Evolutionary conservation across 2,888 invertebrate species (phyloP), one percentile per base, ranked within the genome.

Genomic region (Macropis europaea): DNA sequence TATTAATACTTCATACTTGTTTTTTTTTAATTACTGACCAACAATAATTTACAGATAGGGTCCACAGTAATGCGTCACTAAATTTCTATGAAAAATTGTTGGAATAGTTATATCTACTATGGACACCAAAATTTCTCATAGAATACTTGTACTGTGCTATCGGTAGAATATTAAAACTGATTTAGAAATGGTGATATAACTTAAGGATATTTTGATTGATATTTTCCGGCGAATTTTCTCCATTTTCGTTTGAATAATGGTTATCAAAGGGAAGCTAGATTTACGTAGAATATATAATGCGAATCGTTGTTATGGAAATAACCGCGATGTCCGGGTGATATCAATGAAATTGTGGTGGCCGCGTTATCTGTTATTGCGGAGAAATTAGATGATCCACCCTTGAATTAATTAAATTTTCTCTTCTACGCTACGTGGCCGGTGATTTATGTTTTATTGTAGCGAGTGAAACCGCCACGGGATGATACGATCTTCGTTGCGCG

Each of bases 401-500:
- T 28, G 43, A 50, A 50, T 59, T 66, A 66, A 66, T 66, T 64
- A 59, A 66, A 66, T 66, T 59, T 36, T 28, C 52, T 36, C 15
- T 15, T 24, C 48, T 13, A 7, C n/a, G 9, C 19, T 0, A 22
- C 9, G 7, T n/a, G 15, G 0, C 2, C 17, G 4, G 28, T 7
- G 53, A 15, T 30, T 56, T 36, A 17, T 30, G 38, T 9, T 22
- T 30, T n/a, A n/a, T n/a, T 15, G 34, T n/a, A 7, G 7, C 22
- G 3, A 38, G 13, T n/a, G 56, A 30, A 50, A 32, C 17, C n/a
- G 48, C 7, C 34, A 2, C 15, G 6, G 15, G 17, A 36, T 11
- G 24, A n/a, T 34, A 42, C 34, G 42, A 53, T 34, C 24, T n/a
- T 61, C 26, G 26, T 17, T 6, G 32, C 34, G 43, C 3, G 32